Conservation (phyloP, 2,888 invertebrate genomes). For the Leuctra nigra region DNA sequence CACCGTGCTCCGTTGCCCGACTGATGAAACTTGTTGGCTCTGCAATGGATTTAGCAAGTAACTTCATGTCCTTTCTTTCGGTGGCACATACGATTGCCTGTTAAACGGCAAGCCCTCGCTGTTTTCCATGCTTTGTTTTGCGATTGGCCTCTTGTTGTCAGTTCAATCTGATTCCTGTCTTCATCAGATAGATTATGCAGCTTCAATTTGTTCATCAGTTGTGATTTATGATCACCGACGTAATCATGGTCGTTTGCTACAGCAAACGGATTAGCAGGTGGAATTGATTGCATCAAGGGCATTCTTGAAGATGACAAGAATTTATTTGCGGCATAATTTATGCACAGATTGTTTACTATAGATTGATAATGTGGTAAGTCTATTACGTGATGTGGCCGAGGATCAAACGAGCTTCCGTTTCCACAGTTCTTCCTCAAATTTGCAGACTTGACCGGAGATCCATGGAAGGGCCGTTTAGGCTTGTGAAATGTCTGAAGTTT, state of each 20-base stretch:
- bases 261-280: slow-evolving; percentile 22
- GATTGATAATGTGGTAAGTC: not conserved
- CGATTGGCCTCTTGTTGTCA: not conserved
- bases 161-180: not conserved
- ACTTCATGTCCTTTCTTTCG: too few relatives aligned
- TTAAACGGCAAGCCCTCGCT: too few relatives aligned
- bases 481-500: slow-evolving; percentile 27
- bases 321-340: slow-evolving; percentile 18
- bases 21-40: too few relatives aligned
- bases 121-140: too few relatives aligned
- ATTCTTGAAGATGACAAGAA: too few relatives aligned
- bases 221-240: not conserved
- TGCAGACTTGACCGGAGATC: slow-evolving; percentile 22
- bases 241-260: slow-evolving; percentile 19
- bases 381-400: not conserved
- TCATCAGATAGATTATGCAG: not conserved
- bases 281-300: slow-evolving; percentile 19
- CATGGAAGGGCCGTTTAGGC: slow-evolving; percentile 21
- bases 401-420: not conserved
- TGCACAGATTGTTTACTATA: slow-evolving; percentile 10
- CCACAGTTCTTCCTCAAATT: not conserved
- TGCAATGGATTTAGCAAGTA: too few relatives aligned
- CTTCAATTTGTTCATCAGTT: slow-evolving; percentile 1
- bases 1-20: too few relatives aligned
- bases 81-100: too few relatives aligned